Evolutionary conservation across 2,797 vertebrate species (phyloP).

Genomic region (Pantherophis vulpinus): DNA sequence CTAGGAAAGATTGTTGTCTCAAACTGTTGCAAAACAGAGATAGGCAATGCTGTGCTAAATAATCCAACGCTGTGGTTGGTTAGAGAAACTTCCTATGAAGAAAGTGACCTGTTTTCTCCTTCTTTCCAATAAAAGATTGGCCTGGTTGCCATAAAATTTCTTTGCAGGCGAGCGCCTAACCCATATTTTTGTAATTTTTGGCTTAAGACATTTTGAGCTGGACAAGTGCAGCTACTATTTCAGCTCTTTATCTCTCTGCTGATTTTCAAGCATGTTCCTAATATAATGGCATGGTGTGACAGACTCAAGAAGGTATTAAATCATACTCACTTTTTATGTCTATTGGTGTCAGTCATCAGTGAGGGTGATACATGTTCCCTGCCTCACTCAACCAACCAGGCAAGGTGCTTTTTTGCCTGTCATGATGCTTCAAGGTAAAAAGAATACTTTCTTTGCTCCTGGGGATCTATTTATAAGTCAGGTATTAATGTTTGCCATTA

Average conservation of each 20-base stretch:
- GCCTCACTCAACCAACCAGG: background rate
- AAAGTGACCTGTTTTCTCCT: background rate
- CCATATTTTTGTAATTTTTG: background rate
- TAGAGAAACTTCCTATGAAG: background rate
- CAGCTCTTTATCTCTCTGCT: background rate
- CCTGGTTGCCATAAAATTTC: background rate
- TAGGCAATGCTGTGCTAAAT: too few species aligned
- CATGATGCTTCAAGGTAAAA: slow-evolving; percentile 18
- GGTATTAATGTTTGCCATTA: background rate
- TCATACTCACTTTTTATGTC: background rate
- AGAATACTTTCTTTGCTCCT: slow-evolving; percentile 3
- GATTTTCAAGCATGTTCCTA: background rate
- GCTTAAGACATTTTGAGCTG: background rate
- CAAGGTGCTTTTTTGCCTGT: slow-evolving; percentile 16
- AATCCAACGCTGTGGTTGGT: background rate
- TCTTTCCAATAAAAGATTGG: background rate
- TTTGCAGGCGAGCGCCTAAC: background rate
- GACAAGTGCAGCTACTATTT: background rate
- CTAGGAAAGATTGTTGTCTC: background rate
- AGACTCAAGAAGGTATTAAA: background rate
- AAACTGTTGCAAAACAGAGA: background rate
- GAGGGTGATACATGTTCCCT: background rate
- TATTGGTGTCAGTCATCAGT: slow-evolving; percentile 14
- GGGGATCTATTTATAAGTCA: slow-evolving; percentile 4
- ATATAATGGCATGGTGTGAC: background rate